phyloP scores from a whole-genome alignment of 1,140 invertebrate species.

The Euwallacea fornicatus region DNA sequence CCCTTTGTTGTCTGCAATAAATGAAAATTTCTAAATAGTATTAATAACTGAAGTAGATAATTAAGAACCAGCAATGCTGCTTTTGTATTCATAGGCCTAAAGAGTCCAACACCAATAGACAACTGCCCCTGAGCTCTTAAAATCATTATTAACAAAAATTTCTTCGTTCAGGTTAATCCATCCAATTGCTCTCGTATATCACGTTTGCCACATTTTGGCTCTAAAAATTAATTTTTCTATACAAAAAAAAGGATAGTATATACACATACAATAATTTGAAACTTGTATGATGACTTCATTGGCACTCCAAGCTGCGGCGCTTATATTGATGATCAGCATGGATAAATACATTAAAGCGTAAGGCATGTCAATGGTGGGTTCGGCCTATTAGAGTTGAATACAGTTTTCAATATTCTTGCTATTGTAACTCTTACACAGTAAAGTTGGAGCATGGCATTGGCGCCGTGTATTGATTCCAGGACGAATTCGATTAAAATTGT shows the following conservation, averaged over 20 bases:
- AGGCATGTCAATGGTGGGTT: not conserved
- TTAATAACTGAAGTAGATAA: not conserved
- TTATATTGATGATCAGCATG: constrained; percentile 1
- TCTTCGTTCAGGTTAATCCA: constrained; percentile 5
- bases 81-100: constrained; percentile 6
- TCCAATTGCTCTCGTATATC: constrained; percentile 14
- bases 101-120: not conserved
- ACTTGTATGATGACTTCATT: constrained; percentile 14
- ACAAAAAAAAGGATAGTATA: too few relatives aligned
- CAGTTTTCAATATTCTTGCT: not conserved
- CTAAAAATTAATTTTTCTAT: constrained; percentile 4
- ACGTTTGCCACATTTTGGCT: constrained; percentile 4
- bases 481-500: too few relatives aligned
- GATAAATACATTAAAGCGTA: not conserved
- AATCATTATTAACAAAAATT: constrained; percentile 5
- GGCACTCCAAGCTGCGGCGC: not conserved
- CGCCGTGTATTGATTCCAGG: too few relatives aligned
- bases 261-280: not conserved
- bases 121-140: constrained; percentile 9
- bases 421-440: too few relatives aligned
- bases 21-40: not conserved
- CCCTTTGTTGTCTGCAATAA: constrained; percentile 7
- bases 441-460: too few relatives aligned
- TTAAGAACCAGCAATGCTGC: not conserved
- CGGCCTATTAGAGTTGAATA: not conserved